Evolutionary conservation across 2,113 vertebrate species (phyloP).

Genomic region (Lethenteron camtschaticum): DNA sequence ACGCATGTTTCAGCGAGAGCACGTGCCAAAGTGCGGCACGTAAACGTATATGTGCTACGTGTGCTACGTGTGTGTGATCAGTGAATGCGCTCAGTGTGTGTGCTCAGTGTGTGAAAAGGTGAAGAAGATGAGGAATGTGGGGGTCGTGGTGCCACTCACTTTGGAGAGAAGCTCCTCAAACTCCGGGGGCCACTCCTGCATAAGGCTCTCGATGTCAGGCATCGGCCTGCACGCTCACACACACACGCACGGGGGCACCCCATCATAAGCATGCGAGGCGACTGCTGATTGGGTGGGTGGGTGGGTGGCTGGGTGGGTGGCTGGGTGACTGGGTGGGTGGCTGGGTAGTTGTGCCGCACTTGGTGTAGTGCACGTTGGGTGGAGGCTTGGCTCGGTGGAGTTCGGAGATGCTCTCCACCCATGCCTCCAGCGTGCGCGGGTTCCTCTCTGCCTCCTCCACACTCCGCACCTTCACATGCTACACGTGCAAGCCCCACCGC

Average conservation of each 20-base stretch:
- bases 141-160: constrained; percentile 17
- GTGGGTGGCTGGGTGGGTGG: no score
- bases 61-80: no score
- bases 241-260: background rate
- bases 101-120: background rate
- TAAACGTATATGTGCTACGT: no score
- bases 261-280: background rate
- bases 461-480: constrained; percentile 57
- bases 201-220: constrained; percentile 68
- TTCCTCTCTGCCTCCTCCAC: constrained; percentile 50
- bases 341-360: constrained; percentile 16
- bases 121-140: background rate
- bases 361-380: constrained; percentile 39
- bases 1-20: no score
- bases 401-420: constrained; percentile 62
- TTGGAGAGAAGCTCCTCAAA: constrained; percentile 66
- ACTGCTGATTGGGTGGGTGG: background rate
- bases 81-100: no score
- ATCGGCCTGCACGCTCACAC: constrained; percentile 27
- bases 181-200: constrained; percentile 83
- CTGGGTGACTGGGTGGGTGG: no score
- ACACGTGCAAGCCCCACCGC: constrained; percentile 6
- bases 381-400: constrained; percentile 42
- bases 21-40: no score
- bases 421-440: constrained; percentile 43